Percentiles rank a stretch among this genome's conserved stretches.
Conservation (phyloP, 1,140 invertebrate species). For the Listronotus bonariensis region DNA sequence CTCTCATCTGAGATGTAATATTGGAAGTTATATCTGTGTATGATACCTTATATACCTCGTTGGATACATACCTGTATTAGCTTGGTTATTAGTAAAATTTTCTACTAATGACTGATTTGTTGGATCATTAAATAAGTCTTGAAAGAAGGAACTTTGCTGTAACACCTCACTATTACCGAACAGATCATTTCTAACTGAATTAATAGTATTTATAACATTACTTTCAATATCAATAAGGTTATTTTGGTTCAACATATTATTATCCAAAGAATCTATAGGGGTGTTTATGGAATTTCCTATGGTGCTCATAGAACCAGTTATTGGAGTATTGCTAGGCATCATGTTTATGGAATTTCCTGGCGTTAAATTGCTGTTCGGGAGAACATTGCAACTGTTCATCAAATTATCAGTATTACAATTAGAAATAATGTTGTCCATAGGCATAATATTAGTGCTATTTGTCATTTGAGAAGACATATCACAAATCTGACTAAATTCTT, state of each 20-base stretch:
- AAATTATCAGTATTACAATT: slow-evolving; percentile 12
- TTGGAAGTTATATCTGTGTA: too few species aligned
- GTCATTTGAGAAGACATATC: slow-evolving; percentile 14
- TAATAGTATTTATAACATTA: slow-evolving; percentile 34
- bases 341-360: slow-evolving; percentile 12
- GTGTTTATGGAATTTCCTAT: slow-evolving; percentile 21
- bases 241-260: slow-evolving; percentile 26
- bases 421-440: slow-evolving; percentile 17
- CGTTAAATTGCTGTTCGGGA: slow-evolving; percentile 9
- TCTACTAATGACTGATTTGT: slow-evolving; percentile 49
- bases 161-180: slow-evolving; percentile 47
- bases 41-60: too few species aligned
- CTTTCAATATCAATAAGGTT: slow-evolving; percentile 18
- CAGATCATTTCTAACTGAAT: slow-evolving; percentile 45
- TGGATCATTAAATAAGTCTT: slow-evolving; percentile 53
- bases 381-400: slow-evolving; percentile 18
- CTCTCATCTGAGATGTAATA: too few species aligned
- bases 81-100: slow-evolving; percentile 49
- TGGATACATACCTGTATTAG: slow-evolving; percentile 39
- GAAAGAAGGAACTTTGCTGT: slow-evolving; percentile 51
- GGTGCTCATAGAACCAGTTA: slow-evolving; percentile 10
- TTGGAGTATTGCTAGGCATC: slow-evolving; percentile 4
- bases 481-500: slow-evolving; percentile 20
- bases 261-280: slow-evolving; percentile 25
- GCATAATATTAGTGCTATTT: slow-evolving; percentile 15